These are phyloP conservation scores for Trachurus trachurus DNA, from an alignment of 2,797 vertebrate genomes.

Conservation along the genomic window DNA sequence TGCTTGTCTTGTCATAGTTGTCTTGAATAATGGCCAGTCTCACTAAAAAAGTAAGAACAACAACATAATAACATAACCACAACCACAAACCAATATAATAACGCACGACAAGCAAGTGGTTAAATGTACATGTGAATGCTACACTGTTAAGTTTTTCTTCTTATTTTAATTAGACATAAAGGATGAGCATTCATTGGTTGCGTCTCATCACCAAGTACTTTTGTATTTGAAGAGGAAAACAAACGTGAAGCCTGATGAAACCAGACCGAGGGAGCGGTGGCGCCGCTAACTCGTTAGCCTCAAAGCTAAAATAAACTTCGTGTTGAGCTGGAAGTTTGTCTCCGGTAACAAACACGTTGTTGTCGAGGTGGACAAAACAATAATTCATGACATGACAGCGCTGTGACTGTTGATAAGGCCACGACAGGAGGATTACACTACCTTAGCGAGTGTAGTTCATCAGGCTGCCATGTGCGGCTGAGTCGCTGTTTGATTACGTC, in stretches of 20 bases:
- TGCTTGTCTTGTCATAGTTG: too few species aligned
- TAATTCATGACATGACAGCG: fast-evolving
- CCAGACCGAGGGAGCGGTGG: not conserved
- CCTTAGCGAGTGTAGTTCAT: conserved; percentile 30
- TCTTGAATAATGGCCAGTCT: not conserved
- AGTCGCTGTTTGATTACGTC: conserved; percentile 72
- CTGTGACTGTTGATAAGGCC: fast-evolving
- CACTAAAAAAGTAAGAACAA: too few species aligned
- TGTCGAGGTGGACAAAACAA: fast-evolving
- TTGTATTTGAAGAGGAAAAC: not conserved
- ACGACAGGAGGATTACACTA: not conserved
- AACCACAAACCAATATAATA: not conserved
- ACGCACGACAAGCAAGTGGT: not conserved
- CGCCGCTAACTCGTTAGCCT: conserved; percentile 43
- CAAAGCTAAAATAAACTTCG: not conserved
- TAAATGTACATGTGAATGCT: not conserved
- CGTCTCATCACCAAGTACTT: too few species aligned
- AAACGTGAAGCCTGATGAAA: not conserved
- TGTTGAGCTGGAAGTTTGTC: too few species aligned
- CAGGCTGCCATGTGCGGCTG: conserved; percentile 59
- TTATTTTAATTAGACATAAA: not conserved
- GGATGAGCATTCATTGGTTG: not conserved
- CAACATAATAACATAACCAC: not conserved
- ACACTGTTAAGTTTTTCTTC: not conserved
- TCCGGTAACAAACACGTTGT: not conserved